Evolutionary conservation across 2,113 vertebrate species (phyloP), one percentile per base, ranked within the genome.

Genomic region (Falcunculus frontatus): DNA sequence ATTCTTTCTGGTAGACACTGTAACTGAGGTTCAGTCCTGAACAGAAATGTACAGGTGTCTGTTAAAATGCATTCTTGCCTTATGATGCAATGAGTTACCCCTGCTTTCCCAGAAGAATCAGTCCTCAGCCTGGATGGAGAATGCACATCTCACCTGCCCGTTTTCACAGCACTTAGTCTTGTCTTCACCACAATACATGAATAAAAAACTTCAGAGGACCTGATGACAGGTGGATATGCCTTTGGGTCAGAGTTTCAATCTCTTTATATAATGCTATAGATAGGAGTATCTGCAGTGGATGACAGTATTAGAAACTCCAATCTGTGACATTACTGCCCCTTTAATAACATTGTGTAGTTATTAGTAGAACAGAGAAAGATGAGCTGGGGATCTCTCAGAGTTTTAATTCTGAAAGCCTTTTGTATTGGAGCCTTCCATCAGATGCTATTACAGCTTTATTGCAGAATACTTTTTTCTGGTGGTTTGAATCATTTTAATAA

Each of bases 371-470:
- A 93, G 56, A 83, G 46, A 77, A 84, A 46, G 50, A 56, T 44
- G 60, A 84, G 52, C 57, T 75, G 33, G 33, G 26, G 53, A 62
- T 83, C 50, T 86, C 70, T 77, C n/a, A 0, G 12, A 89, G 56
- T 80, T 94, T 87, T 74, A 57, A 80, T 82, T 80, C 62, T 74
- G 14, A 81, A 87, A 88, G 53, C 18, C 27, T 89, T 90, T 76
- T 79, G 21, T 81, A 53, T 32, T 37, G 53, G 41, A 74, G 41
- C 27, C 29, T 81, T 91, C 46, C 21, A 29, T 82, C 21, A 55
- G 39, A 56, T 50, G 55, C n/a, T 91, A 30, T 62, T 78, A 16
- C 49, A 35, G 67, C 10, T 75, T 95, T 89, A 65, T 53, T 77
- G 30, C 57, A 76, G 57, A 62, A 27, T 63, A 33, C 5, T 19